phyloP scores from a whole-genome alignment of 1,140 invertebrate genomes.

The Drosophila nebulosa region DNA sequence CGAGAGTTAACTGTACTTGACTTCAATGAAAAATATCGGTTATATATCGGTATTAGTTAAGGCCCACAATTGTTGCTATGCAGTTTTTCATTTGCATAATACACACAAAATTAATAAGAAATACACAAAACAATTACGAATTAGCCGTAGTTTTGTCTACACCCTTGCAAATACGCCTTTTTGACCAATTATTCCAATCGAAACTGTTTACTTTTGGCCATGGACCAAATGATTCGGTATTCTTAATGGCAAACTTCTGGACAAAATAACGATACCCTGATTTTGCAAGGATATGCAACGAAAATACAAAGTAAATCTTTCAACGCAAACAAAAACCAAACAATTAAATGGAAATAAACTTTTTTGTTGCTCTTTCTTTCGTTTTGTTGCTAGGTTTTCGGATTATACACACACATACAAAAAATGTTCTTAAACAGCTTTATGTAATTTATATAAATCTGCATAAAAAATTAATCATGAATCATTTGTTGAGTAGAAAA shows the following conservation, averaged over 20 bases:
- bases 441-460: background rate
- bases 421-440: background rate
- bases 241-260: background rate
- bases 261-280: no score
- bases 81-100: slow-evolving; percentile 16
- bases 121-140: background rate
- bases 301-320: background rate
- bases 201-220: no score
- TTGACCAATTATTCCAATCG: background rate
- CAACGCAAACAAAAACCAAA: background rate
- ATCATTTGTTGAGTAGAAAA: slow-evolving; percentile 50
- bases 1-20: slow-evolving; percentile 1
- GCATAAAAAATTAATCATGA: background rate
- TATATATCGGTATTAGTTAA: background rate
- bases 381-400: background rate
- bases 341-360: background rate
- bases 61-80: slow-evolving; percentile 14
- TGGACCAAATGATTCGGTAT: no score
- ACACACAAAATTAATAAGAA: background rate
- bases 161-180: background rate
- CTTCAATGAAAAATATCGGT: background rate
- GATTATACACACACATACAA: background rate
- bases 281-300: background rate
- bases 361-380: background rate
- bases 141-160: background rate